Base-by-base conservation (phyloP, 2,888 invertebrate genomes). In the Plutella xylostella region DNA sequence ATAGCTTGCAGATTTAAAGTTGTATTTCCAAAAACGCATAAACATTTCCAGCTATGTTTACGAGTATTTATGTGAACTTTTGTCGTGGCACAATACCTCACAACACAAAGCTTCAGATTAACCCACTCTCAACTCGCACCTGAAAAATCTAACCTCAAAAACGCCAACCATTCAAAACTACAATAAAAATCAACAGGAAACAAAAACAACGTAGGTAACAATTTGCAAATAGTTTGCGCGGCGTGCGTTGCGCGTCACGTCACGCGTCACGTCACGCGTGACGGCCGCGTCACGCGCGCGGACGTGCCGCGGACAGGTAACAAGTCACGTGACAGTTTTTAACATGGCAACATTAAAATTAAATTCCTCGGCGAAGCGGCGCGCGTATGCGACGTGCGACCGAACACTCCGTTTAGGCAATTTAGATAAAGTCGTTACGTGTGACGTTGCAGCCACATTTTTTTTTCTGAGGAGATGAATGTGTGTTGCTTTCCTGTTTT, bases 301-400 rank as follows among this genome's bases (percentile, higher is more conserved):
- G 14, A 31, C 42, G 42, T 42, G 42, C 19, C 31, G 31, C 21
- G 12, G 71, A 65, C 75, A 76, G 76, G 78, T 79, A 75, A 68
- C 70, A 64, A 58, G 68, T 65, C 64, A 55, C 57, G 55, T 62
- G 58, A 57, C 72, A 71, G 69, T 75, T 77, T 79, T 79, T 76
- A 72, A 72, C 73, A 58, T 58, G 70, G 53, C 68, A 65, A 73
- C 75, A 72, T 77, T 76, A 76, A 76, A 77, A 78, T 79, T 74
- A 77, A 75, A 77, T 75, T 77, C 75, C 31, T 42, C 31, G 14
- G 31, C 31, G 42, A 18, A 21, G 31, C 39, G 37, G 7, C 35
- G 35, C 19, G 37, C 19, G 20, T 11, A 25, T 11, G 6, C 33
- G n/a, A 21, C 39, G 15, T 21, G 15, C 14, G 39, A n/a, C 6